These are phyloP conservation scores for Seira ritae DNA, from an alignment of 2,888 invertebrate genomes.

Conservation along the genomic window DNA sequence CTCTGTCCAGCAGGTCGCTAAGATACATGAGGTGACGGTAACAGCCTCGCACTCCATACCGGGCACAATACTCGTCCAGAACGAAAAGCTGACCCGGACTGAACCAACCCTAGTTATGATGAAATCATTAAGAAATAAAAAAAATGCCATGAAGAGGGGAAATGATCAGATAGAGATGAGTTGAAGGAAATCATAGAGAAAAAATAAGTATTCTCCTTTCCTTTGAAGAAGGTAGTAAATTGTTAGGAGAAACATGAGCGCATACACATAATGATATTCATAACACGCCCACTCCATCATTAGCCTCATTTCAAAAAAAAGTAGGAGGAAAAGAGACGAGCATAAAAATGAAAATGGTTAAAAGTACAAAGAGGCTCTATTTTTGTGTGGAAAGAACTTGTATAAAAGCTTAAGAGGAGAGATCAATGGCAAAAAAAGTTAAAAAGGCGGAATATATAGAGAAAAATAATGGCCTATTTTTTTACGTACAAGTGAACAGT, in stretches of 20 bases:
- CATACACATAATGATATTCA: conserved; percentile 4
- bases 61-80: conserved; percentile 97
- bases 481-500: conserved; percentile 91
- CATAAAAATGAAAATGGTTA: not conserved
- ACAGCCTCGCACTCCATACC: conserved; percentile 97
- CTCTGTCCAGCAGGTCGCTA: conserved; percentile 94
- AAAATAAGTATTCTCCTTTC: not conserved
- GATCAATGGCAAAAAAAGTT: not conserved
- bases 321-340: not conserved
- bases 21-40: conserved; percentile 97
- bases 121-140: too few relatives aligned
- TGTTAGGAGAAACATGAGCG: not conserved
- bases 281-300: conserved; percentile 22
- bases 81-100: conserved; percentile 99
- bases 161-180: not conserved
- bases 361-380: too few relatives aligned
- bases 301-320: not conserved
- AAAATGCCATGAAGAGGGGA: not conserved
- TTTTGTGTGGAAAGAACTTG: too few relatives aligned
- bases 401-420: not conserved
- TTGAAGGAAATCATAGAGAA: not conserved
- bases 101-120: conserved; percentile 92
- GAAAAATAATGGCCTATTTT: not conserved
- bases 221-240: not conserved
- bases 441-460: not conserved